These are phyloP conservation scores for Cisticola juncidis DNA, from an alignment of 2,113 vertebrate species.

Conservation along the genomic window DNA sequence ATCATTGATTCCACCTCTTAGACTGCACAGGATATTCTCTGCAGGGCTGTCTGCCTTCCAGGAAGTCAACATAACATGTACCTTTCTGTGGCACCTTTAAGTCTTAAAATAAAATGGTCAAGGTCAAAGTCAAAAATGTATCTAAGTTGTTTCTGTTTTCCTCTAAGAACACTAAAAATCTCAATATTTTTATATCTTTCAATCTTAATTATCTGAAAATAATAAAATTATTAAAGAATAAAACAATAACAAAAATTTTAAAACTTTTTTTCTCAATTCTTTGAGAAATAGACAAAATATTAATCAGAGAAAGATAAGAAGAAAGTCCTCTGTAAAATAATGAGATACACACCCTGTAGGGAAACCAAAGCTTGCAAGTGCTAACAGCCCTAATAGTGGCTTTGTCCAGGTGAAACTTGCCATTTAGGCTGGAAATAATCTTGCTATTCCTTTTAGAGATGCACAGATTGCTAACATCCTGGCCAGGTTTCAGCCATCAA, in stretches of 20 bases:
- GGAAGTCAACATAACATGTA: background rate
- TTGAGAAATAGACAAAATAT: background rate
- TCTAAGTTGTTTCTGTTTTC: background rate
- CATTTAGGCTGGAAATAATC: background rate
- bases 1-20: background rate
- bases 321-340: background rate
- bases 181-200: background rate
- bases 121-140: background rate
- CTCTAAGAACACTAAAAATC: background rate
- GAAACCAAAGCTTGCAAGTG: background rate
- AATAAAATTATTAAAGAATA: background rate
- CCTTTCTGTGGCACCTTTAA: background rate
- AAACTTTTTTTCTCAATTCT: background rate
- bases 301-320: background rate
- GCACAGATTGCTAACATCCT: background rate
- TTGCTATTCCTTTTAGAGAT: background rate
- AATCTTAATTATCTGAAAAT: background rate
- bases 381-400: background rate
- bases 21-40: background rate
- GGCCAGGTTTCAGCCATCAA: background rate
- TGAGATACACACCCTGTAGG: background rate
- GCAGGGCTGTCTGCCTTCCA: background rate
- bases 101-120: background rate
- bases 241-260: background rate
- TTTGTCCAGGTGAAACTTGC: background rate